phyloP scores from a whole-genome alignment of 2,113 vertebrate species.

The Rhea americana region DNA sequence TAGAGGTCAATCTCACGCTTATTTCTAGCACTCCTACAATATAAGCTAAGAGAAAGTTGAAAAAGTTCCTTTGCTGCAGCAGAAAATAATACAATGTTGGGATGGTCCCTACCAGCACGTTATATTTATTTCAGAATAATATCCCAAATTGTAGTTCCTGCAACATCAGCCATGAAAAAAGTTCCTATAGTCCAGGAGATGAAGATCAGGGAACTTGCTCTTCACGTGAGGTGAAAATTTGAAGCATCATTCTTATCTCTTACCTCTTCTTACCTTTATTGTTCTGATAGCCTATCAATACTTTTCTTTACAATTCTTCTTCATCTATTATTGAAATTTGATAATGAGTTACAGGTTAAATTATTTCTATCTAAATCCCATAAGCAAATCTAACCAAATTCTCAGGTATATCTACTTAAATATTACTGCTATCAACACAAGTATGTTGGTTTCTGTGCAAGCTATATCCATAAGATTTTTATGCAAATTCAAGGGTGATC shows the following conservation, averaged over 20 bases:
- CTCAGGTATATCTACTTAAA: not conserved
- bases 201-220: not conserved
- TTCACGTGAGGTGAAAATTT: not conserved
- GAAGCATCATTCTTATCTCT: not conserved
- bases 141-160: not conserved
- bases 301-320: not conserved
- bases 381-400: not conserved
- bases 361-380: not conserved
- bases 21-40: not conserved
- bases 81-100: not conserved
- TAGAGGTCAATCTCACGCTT: not conserved
- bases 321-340: not conserved
- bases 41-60: not conserved
- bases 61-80: not conserved
- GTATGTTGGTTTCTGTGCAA: not conserved
- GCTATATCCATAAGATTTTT: not conserved
- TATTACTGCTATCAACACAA: not conserved
- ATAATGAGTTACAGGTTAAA: not conserved
- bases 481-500: not conserved
- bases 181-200: not conserved
- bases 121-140: not conserved
- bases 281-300: not conserved
- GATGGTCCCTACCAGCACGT: not conserved
- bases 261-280: not conserved
- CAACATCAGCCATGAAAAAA: not conserved